Base-by-base conservation (phyloP, 2,888 invertebrate species). In the Temnothorax unifasciatus region DNA sequence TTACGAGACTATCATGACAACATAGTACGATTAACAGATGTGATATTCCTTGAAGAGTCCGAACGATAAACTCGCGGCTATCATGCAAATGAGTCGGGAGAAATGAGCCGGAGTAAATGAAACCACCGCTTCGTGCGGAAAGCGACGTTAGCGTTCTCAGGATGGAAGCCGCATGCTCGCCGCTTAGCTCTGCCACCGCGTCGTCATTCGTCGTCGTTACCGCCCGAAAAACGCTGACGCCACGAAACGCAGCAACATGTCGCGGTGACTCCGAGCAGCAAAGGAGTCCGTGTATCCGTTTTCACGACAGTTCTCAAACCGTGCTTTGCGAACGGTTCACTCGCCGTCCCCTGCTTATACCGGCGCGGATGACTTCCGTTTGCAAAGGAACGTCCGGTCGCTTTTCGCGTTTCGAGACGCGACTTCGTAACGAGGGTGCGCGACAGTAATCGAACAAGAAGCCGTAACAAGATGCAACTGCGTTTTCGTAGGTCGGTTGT, bases 211-310 rank as follows among this genome's bases (percentile, higher is more conserved):
- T 81, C 79, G 79, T 59, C 79, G 73, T 79, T 79, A 79, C 63
- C 63, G 76, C 52, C 50, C 64, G 38, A 81, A 73, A 81, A 81
- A 81, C 79, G 73, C 73, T 81, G 79, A 81, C 79, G 74, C 73
- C 15, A 50, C 34, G 25, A 73, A 73, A 81, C 13, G 54, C 71
- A 59, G 79, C 59, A 59, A 38, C 73, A 71, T 50, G 47, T 47
- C 79, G 57, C 79, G 47, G 47, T 59, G 73, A 44, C 47, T 57
- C 18, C 47, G 73, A 47, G 38, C 44, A 18, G 57, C 69, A 73
- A 59, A 73, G 71, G 47, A 61, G 18, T 34, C 57, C 73, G 44
- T 34, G 71, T 44, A 47, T 34, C 38, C 59, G 21, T 47, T 79
- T 47, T 34, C 47, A n/a, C 79, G 73, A 61, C 73, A 50, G 18